phyloP scores from a whole-genome alignment of 37 sponge, comb jelly and placozoan species.

The Ephydatia muelleri region DNA sequence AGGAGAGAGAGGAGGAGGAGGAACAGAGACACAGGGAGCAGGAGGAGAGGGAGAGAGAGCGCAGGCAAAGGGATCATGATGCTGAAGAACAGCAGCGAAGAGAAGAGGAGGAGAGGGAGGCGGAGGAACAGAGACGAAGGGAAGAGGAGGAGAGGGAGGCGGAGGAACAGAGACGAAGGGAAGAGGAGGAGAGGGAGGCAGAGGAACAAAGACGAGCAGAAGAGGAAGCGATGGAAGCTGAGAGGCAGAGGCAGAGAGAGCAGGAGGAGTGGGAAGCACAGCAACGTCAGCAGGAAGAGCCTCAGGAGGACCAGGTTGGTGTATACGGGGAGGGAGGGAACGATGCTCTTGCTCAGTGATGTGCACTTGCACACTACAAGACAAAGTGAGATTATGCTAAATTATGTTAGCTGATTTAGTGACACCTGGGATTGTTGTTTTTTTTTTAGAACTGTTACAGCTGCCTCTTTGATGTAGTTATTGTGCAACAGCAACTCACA shows the following conservation, averaged over 20 bases:
- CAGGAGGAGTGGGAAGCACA: neutral
- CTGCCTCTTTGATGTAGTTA: too few species aligned
- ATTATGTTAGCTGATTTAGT: too few species aligned
- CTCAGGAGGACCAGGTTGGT: conserved; percentile 26
- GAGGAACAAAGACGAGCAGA: neutral
- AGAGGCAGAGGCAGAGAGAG: neutral
- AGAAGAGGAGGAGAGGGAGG: neutral
- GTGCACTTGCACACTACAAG: conserved; percentile 2
- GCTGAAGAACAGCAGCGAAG: neutral
- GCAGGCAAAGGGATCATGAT: conserved; percentile 6
- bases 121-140: neutral
- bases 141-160: neutral
- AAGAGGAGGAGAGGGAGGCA: neutral
- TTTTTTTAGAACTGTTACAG: too few species aligned
- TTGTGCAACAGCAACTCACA: too few species aligned
- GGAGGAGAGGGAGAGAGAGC: neutral
- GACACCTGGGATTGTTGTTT: too few species aligned
- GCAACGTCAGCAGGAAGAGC: neutral
- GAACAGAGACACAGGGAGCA: neutral
- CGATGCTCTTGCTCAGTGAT: conserved; percentile 9
- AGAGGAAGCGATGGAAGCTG: neutral
- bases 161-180: neutral
- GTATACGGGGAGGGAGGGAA: conserved; percentile 8
- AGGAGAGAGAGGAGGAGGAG: neutral
- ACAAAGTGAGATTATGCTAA: too few species aligned